phyloP scores from a whole-genome alignment of 2,888 invertebrate genomes.

The Lycia hirtaria region DNA sequence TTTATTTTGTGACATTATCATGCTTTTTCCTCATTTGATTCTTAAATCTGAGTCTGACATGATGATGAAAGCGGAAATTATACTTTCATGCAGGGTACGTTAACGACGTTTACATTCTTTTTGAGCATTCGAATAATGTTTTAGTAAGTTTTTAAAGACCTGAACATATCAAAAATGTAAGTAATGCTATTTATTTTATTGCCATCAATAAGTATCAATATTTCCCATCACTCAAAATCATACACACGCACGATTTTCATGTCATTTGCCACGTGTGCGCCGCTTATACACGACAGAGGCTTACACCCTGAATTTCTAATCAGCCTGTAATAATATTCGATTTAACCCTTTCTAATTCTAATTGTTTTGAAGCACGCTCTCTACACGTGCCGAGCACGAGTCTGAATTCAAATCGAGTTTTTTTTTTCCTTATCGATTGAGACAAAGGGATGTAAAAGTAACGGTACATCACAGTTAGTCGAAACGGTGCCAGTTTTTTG shows the following conservation, averaged over 20 bases:
- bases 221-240: conserved; percentile 54
- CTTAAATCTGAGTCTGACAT: no score
- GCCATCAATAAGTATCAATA: conserved; percentile 33
- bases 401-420: conserved; percentile 70
- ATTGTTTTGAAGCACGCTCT: conserved; percentile 74
- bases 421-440: conserved; percentile 61
- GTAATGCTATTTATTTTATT: conserved; percentile 7
- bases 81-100: no score
- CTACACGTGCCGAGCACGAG: conserved; percentile 68
- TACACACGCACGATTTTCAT: conserved; percentile 80
- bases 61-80: no score
- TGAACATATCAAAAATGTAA: no score
- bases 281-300: conserved; percentile 74
- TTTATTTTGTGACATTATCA: no score
- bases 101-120: no score
- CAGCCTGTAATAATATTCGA: conserved; percentile 75
- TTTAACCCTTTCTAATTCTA: conserved; percentile 78
- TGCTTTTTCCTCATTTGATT: no score
- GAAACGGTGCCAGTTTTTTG: neutral
- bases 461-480: conserved; percentile 3
- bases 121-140: no score
- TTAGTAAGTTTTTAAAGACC: no score
- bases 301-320: conserved; percentile 78
- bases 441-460: conserved; percentile 56
- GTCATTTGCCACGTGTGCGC: conserved; percentile 80